Percentiles rank a stretch among this genome's conserved stretches.
These are phyloP conservation scores for Chironomus riparius DNA, from an alignment of 2,888 invertebrate species.

Conservation along the genomic window DNA sequence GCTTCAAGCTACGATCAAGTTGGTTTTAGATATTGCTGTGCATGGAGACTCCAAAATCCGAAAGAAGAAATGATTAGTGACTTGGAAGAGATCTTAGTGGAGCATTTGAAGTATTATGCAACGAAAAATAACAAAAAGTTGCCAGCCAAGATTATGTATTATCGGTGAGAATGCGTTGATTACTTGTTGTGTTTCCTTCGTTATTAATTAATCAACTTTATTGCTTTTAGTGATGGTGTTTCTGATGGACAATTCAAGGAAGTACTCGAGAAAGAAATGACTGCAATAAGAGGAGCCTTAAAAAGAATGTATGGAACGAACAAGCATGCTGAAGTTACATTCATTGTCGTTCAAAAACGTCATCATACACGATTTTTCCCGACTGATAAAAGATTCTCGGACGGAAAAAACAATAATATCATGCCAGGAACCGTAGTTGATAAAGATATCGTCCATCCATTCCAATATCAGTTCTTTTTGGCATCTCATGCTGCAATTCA, in stretches of 20 bases:
- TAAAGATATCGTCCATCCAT: conserved; percentile 72
- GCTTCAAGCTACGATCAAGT: conserved; percentile 62
- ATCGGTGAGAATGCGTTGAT: conserved; percentile 42
- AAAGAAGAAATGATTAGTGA: conserved; percentile 66
- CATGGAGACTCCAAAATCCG: conserved; percentile 66
- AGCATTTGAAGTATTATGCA: conserved; percentile 55
- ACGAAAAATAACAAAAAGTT: conserved; percentile 39
- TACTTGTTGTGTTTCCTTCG: too few relatives aligned
- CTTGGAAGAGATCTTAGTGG: conserved; percentile 56
- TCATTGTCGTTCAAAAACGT: conserved; percentile 90
- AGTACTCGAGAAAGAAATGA: conserved; percentile 58
- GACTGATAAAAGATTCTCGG: conserved; percentile 29
- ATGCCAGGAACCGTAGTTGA: conserved; percentile 85
- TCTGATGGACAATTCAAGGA: conserved; percentile 73
- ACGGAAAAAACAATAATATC: conserved; percentile 61
- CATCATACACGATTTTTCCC: conserved; percentile 75
- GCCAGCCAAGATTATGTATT: conserved; percentile 47
- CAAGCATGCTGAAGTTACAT: conserved; percentile 72
- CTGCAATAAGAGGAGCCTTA: conserved; percentile 62
- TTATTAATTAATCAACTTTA: too few relatives aligned
- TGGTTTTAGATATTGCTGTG: conserved; percentile 64
- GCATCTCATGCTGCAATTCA: conserved; percentile 40
- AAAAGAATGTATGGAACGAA: conserved; percentile 37
- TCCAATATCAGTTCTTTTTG: conserved; percentile 81
- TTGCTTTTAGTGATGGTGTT: conserved; percentile 56